phyloP scores from a whole-genome alignment of 1,140 invertebrate genomes.

The Lepidurus packardi region DNA sequence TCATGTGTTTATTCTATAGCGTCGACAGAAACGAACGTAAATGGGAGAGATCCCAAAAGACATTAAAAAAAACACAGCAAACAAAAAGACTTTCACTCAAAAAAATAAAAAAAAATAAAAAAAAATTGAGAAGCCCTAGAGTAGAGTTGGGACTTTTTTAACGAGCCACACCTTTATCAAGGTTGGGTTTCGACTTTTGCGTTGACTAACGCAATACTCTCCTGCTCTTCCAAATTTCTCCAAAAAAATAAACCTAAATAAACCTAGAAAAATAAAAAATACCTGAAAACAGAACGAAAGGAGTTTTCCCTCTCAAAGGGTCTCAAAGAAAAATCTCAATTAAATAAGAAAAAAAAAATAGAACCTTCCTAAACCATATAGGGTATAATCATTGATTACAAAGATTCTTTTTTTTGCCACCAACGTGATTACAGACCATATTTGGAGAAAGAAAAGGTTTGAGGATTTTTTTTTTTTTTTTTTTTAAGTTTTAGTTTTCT shows the following conservation, averaged over 20 bases:
- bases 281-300: no score
- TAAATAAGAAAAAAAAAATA: no score
- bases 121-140: neutral
- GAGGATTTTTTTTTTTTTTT: neutral
- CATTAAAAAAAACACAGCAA: neutral
- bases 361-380: neutral
- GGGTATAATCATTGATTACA: neutral
- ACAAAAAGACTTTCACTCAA: neutral
- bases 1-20: neutral
- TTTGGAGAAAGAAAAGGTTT: neutral
- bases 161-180: neutral
- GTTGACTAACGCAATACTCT: neutral
- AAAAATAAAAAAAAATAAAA: neutral
- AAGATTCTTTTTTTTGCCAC: neutral
- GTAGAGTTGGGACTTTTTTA: neutral
- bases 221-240: no score
- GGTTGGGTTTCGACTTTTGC: neutral
- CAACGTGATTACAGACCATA: neutral
- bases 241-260: neutral
- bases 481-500: neutral
- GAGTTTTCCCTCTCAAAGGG: no score
- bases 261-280: no score
- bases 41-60: neutral
- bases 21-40: neutral
- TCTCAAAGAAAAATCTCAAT: no score